These are phyloP conservation scores for Diorhabda elongata DNA, from an alignment of 1,140 invertebrate genomes.

Conservation along the genomic window DNA sequence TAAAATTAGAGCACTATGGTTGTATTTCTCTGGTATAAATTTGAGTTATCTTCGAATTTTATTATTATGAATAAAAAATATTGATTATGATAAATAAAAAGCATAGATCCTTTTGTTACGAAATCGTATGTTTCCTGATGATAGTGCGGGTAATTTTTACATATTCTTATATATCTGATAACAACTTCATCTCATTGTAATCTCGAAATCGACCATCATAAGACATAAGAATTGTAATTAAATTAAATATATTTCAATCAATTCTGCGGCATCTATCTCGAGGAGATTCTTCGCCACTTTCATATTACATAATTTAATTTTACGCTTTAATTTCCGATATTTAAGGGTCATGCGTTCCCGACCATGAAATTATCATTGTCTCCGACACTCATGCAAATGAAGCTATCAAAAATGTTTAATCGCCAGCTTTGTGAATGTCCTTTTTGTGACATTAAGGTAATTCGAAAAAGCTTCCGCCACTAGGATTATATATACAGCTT, in stretches of 20 bases:
- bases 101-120: too few species aligned
- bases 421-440: neutral
- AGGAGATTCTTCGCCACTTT: neutral
- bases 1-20: neutral
- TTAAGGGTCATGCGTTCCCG: neutral
- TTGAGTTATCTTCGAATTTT: too few species aligned
- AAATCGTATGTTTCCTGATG: too few species aligned
- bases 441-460: constrained; percentile 1
- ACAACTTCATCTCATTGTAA: too few species aligned
- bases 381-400: neutral
- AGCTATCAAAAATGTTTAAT: neutral
- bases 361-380: neutral
- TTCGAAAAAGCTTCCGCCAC: neutral
- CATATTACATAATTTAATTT: neutral
- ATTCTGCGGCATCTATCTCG: neutral
- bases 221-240: neutral
- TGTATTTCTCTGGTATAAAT: too few species aligned
- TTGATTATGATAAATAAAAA: too few species aligned
- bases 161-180: too few species aligned
- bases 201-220: too few species aligned
- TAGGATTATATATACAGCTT: neutral
- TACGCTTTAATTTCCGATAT: constrained; percentile 1
- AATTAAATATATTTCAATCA: neutral
- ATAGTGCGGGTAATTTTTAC: too few species aligned
- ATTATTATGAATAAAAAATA: too few species aligned